These are phyloP conservation scores for Drosophila ironensis DNA, from an alignment of 1,140 invertebrate species.

Conservation along the genomic window DNA sequence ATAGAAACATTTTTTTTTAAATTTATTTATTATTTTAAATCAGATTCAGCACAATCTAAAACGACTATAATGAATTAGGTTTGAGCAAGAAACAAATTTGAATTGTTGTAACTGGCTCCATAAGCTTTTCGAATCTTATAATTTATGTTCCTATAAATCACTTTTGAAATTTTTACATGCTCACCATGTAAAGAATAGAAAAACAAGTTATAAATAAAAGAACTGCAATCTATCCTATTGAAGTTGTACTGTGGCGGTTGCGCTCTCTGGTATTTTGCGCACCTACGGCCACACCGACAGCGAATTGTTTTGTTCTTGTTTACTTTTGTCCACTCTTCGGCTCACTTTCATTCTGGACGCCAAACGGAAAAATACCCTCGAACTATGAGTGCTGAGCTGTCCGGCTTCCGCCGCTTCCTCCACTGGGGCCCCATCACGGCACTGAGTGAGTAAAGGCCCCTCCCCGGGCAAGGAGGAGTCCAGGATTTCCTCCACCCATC, in stretches of 20 bases:
- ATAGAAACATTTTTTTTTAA: too few relatives aligned
- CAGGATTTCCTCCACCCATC: too few relatives aligned
- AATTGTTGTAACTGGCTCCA: too few relatives aligned
- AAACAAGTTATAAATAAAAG: not conserved
- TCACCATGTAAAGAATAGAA: too few relatives aligned
- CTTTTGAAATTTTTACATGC: too few relatives aligned
- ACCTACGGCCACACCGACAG: not conserved
- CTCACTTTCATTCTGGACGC: slow-evolving; percentile 42
- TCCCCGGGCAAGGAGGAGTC: too few relatives aligned
- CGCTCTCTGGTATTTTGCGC: not conserved
- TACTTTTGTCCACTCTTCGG: not conserved
- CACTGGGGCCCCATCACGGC: slow-evolving; percentile 92
- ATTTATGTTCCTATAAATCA: too few relatives aligned
- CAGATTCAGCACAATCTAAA: too few relatives aligned
- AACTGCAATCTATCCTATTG: not conserved
- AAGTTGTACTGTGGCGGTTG: not conserved
- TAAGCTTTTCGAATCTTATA: too few relatives aligned
- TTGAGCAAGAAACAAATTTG: too few relatives aligned
- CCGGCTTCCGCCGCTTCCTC: slow-evolving; percentile 85
- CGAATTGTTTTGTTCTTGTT: not conserved
- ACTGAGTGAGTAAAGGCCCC: slow-evolving; percentile 86
- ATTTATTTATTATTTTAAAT: too few relatives aligned
- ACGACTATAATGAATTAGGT: too few relatives aligned
- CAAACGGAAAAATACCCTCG: slow-evolving; percentile 29
- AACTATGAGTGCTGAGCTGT: slow-evolving; percentile 54